These are phyloP conservation scores for Equus quagga DNA, from an alignment of 2,113 vertebrate genomes.

Conservation along the genomic window DNA sequence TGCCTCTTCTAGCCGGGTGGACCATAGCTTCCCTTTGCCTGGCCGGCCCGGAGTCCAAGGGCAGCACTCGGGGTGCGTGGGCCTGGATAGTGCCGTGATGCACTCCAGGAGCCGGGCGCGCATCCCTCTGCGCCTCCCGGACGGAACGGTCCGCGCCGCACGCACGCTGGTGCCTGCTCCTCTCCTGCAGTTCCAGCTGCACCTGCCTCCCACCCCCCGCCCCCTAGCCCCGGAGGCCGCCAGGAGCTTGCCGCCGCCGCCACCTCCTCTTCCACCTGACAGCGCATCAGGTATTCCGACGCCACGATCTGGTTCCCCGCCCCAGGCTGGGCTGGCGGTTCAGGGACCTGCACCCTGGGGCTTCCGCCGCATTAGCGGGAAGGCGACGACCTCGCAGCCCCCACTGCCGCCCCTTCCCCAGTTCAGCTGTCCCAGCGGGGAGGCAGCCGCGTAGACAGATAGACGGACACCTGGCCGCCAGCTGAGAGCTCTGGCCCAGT, in stretches of 20 bases:
- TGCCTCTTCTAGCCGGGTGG: not conserved
- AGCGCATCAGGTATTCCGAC: not conserved
- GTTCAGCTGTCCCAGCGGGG: not conserved
- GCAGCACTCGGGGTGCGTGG: not conserved
- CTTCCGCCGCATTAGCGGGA: not conserved
- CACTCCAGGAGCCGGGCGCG: not conserved
- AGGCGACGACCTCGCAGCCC: not conserved
- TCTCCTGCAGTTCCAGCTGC: not conserved
- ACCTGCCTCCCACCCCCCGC: not conserved
- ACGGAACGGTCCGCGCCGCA: accelerated
- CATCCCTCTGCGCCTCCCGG: not conserved
- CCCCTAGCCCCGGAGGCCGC: not conserved
- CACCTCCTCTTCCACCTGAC: conserved; percentile 48
- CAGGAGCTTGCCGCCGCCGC: not conserved
- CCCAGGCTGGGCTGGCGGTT: not conserved
- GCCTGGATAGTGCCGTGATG: not conserved
- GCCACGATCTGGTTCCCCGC: not conserved
- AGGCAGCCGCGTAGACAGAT: not conserved
- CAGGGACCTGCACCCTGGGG: not conserved
- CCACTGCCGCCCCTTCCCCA: not conserved
- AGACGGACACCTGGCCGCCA: not conserved
- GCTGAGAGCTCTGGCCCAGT: not conserved
- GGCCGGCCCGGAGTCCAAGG: not conserved
- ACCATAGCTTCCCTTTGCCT: not conserved
- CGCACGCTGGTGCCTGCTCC: not conserved